Conservation (phyloP, 2,888 invertebrate species). For the Meteorus cinctellus region DNA sequence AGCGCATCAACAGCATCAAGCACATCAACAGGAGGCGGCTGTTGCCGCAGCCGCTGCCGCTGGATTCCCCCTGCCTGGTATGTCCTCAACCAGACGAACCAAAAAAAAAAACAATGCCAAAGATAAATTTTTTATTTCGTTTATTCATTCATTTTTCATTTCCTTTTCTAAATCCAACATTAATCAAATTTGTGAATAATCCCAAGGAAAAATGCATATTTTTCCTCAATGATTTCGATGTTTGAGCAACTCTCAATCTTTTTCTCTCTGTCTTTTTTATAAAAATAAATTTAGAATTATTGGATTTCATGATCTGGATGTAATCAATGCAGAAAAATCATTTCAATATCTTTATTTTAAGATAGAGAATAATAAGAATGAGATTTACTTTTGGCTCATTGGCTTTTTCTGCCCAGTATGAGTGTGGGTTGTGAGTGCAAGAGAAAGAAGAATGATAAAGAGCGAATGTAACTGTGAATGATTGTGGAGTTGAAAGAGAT, state of each 20-base stretch:
- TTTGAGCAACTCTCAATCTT: not conserved
- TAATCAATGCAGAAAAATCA: not conserved
- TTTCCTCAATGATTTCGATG: not conserved
- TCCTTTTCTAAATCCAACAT: slow-evolving; percentile 5
- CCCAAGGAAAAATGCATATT: not conserved
- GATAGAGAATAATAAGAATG: slow-evolving; percentile 11
- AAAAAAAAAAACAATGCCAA: slow-evolving; percentile 47
- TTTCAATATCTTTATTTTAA: slow-evolving; percentile 4
- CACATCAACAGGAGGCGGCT: slow-evolving; percentile 79
- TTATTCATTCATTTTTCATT: not conserved
- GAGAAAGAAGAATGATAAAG: not conserved
- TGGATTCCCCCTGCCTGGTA: slow-evolving; percentile 74
- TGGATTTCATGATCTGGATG: too few relatives aligned
- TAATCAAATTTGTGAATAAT: not conserved
- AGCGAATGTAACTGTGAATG: not conserved
- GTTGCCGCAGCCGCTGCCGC: slow-evolving; percentile 75
- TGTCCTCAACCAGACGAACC: slow-evolving; percentile 55
- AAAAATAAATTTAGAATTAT: too few relatives aligned
- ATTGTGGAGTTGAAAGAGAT: not conserved
- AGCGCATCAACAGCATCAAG: slow-evolving; percentile 74
- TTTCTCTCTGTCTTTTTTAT: not conserved
- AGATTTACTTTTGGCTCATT: slow-evolving; percentile 24
- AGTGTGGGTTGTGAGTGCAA: not conserved
- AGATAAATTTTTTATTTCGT: slow-evolving; percentile 21
- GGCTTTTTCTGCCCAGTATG: slow-evolving; percentile 14